Conservation (phyloP, 1,140 invertebrate genomes). For the Protaetia brevitarsis region DNA sequence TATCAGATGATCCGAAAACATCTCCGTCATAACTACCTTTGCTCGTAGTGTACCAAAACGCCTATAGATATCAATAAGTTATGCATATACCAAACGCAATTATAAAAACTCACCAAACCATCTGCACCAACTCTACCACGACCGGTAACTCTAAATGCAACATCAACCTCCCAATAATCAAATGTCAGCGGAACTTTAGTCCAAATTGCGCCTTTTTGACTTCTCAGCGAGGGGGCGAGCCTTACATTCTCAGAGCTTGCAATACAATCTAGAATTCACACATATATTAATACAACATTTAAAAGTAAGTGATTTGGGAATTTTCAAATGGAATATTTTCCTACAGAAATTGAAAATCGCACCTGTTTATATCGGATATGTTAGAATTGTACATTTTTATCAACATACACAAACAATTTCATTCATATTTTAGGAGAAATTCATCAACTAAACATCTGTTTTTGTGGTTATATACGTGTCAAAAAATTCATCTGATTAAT, state of each 20-base stretch:
- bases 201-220: slow-evolving; percentile 97
- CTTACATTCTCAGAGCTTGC: slow-evolving; percentile 95
- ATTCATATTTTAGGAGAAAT: slow-evolving; percentile 5
- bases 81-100: not conserved
- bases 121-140: slow-evolving; percentile 97
- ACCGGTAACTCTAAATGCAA: slow-evolving; percentile 92
- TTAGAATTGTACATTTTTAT: too few relatives aligned
- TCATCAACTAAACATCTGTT: slow-evolving; percentile 27
- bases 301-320: slow-evolving; percentile 43
- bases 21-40: slow-evolving; percentile 86
- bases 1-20: slow-evolving; percentile 93
- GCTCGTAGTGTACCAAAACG: slow-evolving; percentile 74
- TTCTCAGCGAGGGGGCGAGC: slow-evolving; percentile 89
- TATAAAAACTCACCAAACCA: slow-evolving; percentile 84
- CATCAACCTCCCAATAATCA: slow-evolving; percentile 95
- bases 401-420: not conserved
- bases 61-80: slow-evolving; percentile 22
- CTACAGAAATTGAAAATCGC: too few relatives aligned
- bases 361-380: too few relatives aligned
- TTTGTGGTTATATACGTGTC: slow-evolving; percentile 45
- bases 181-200: slow-evolving; percentile 79
- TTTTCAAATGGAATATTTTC: not conserved
- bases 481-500: too few relatives aligned
- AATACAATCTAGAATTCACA: slow-evolving; percentile 80
- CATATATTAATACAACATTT: not conserved